Conservation (phyloP, 2,797 vertebrate species). For the Thamnophis elegans region DNA sequence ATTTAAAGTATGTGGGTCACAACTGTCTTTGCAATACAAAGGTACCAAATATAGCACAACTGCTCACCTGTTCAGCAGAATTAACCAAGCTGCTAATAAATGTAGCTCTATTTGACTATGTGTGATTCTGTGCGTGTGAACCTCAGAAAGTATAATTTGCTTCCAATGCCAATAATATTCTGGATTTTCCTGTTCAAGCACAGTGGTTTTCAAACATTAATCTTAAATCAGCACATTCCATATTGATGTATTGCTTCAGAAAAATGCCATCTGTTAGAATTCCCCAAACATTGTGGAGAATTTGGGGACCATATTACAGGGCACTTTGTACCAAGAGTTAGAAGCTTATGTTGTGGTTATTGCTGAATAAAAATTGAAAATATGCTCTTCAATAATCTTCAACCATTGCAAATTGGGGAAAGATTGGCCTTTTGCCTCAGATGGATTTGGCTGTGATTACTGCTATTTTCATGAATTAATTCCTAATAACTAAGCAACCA, state of each 20-base stretch:
- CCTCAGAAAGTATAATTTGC: neutral
- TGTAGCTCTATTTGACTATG: neutral
- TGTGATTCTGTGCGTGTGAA: neutral
- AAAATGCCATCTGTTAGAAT: neutral
- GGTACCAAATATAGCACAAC: constrained; percentile 16
- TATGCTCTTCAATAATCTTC: neutral
- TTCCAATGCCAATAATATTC: neutral
- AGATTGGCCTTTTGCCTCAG: neutral
- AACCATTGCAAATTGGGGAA: neutral
- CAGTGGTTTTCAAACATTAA: neutral
- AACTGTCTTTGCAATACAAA: neutral
- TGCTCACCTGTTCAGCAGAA: neutral
- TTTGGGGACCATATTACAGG: neutral
- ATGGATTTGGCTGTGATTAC: neutral
- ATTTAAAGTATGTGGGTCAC: constrained; percentile 3
- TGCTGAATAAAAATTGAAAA: neutral
- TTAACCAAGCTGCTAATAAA: constrained; percentile 11
- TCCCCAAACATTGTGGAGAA: neutral
- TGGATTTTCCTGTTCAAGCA: neutral
- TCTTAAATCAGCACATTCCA: neutral
- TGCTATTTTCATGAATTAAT: neutral
- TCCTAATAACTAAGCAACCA: neutral
- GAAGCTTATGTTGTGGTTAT: too few species aligned
- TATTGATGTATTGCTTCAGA: neutral
- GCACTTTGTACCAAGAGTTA: neutral